Conservation (phyloP, 2,113 vertebrate genomes). For the Balaenoptera acutorostrata region DNA sequence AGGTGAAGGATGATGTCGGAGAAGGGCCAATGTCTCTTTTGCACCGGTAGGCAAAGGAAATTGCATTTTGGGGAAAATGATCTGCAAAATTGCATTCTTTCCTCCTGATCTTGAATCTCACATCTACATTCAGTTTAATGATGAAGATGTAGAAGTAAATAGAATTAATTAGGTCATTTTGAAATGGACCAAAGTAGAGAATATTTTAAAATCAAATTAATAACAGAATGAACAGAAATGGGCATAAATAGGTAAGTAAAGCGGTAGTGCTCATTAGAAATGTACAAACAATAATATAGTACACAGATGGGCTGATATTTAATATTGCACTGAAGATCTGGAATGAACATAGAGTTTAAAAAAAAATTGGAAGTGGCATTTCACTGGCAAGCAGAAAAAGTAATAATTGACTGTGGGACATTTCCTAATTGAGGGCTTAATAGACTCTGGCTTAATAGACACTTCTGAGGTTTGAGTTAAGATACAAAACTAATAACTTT, state of each 20-base stretch:
- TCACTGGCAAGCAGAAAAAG: not conserved
- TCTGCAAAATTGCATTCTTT: not conserved
- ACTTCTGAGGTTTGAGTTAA: not conserved
- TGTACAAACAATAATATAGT: not conserved
- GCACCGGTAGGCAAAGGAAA: not conserved
- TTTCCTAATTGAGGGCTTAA: not conserved
- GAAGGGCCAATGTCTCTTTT: not conserved
- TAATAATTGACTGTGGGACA: not conserved
- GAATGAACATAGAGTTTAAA: not conserved
- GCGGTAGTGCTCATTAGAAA: not conserved
- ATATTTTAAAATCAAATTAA: not conserved
- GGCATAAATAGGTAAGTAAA: not conserved
- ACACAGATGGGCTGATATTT: not conserved
- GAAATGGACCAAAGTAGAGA: not conserved
- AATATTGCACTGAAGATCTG: not conserved
- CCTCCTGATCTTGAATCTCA: not conserved
- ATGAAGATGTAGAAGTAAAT: not conserved
- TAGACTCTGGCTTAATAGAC: not conserved
- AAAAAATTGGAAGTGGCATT: not conserved
- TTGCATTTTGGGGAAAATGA: not conserved
- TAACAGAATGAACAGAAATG: not conserved
- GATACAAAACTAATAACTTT: not conserved
- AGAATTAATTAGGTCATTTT: not conserved
- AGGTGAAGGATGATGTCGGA: not conserved
- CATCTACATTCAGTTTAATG: not conserved